A percentile compares a stretch with the other conserved stretches of the same genome.
Evolutionary conservation across 2,113 vertebrate genomes (phyloP).

Genomic region (Tylochromis polylepis): DNA sequence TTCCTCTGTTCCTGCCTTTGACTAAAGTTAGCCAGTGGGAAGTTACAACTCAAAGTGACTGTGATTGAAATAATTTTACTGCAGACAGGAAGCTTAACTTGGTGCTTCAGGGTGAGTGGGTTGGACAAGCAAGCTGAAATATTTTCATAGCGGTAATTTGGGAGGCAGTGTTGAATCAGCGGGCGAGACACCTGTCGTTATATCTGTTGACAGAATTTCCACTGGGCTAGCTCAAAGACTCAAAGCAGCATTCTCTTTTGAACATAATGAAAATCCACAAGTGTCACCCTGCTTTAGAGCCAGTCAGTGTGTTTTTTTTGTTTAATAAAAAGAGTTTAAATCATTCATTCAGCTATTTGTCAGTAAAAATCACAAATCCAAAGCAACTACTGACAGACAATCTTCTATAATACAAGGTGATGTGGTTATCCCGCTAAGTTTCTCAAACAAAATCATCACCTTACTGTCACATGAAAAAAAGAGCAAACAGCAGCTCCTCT

Average conservation of each 20-base stretch:
- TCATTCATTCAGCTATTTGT: neutral
- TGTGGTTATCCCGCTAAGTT: neutral
- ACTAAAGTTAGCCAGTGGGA: constrained; percentile 82
- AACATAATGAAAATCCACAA: neutral
- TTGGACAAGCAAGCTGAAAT: constrained; percentile 4
- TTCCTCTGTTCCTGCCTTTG: constrained; percentile 65
- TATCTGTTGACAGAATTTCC: constrained; percentile 31
- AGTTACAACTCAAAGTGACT: constrained; percentile 79
- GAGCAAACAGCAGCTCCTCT: neutral
- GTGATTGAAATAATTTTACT: constrained; percentile 69
- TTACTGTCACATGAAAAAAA: neutral
- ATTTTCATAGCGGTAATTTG: constrained; percentile 13
- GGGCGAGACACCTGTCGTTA: constrained; percentile 34
- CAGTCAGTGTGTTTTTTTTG: neutral
- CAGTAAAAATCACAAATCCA: neutral
- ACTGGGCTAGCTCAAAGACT: neutral
- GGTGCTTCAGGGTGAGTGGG: constrained; percentile 14
- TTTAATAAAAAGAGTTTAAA: neutral
- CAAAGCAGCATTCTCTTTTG: neutral
- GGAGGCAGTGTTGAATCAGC: constrained; percentile 39
- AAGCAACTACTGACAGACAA: neutral
- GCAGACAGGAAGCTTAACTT: constrained; percentile 19
- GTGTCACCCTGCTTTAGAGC: neutral
- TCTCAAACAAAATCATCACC: neutral
- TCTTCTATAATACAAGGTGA: neutral